Percentiles rank a stretch among this genome's conserved stretches.
Evolutionary conservation across 2,113 vertebrate genomes (phyloP).

Genomic region (Hypanus sabinus): DNA sequence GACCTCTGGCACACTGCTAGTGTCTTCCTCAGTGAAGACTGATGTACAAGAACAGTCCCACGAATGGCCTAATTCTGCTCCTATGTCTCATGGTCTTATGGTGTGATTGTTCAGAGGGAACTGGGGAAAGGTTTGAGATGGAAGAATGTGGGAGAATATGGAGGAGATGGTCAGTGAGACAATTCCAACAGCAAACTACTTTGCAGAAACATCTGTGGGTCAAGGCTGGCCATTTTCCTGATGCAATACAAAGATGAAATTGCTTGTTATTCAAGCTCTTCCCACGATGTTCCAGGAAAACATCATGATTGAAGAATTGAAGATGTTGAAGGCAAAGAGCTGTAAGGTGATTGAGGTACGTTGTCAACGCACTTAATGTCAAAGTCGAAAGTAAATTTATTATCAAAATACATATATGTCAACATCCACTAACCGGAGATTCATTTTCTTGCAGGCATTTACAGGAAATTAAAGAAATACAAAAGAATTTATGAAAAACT

Average conservation of each 20-base stretch:
- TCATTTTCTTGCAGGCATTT: too few species aligned
- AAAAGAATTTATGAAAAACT: too few species aligned
- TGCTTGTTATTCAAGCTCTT: not conserved
- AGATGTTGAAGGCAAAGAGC: not conserved
- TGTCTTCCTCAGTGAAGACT: too few species aligned
- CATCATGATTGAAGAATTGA: conserved; percentile 15
- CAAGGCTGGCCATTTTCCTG: not conserved
- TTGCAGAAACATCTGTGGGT: not conserved
- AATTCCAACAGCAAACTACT: not conserved
- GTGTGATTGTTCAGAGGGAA: too few species aligned
- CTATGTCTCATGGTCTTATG: too few species aligned
- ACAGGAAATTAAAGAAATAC: too few species aligned
- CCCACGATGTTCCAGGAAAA: not conserved
- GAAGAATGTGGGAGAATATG: not conserved
- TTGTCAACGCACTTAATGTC: not conserved
- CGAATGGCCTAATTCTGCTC: too few species aligned
- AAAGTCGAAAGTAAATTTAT: too few species aligned
- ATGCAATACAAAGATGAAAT: not conserved
- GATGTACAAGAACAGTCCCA: too few species aligned
- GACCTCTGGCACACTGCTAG: too few species aligned
- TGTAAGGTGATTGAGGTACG: conserved; percentile 16
- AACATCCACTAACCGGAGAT: too few species aligned
- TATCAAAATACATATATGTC: too few species aligned
- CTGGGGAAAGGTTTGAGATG: not conserved
- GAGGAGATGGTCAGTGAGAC: not conserved